These are phyloP conservation scores for Parotocinclus haroldoi DNA, from an alignment of 2,797 vertebrate species.

Conservation along the genomic window DNA sequence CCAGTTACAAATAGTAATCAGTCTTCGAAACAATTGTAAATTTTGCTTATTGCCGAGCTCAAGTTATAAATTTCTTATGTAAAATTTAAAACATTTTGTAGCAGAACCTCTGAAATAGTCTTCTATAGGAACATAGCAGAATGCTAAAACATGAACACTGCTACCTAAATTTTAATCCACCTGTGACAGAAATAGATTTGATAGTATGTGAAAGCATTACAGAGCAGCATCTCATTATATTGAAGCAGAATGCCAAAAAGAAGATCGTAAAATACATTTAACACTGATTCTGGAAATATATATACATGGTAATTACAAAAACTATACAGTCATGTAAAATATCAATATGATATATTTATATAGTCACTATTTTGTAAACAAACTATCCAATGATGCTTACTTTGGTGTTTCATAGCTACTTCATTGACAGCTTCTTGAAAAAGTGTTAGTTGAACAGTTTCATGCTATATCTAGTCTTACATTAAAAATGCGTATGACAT, in stretches of 20 bases:
- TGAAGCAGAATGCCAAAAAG: slow-evolving; percentile 57
- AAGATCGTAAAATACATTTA: slow-evolving; percentile 45
- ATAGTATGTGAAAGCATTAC: slow-evolving; percentile 30
- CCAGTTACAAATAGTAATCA: slow-evolving; percentile 57
- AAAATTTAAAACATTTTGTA: slow-evolving; percentile 7
- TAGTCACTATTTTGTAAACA: slow-evolving; percentile 68
- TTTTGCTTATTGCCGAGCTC: neutral
- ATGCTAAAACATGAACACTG: neutral
- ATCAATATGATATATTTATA: slow-evolving; percentile 83
- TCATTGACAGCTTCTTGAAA: slow-evolving; percentile 50
- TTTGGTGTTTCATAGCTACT: slow-evolving; percentile 74
- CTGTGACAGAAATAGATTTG: slow-evolving; percentile 7
- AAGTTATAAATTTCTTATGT: neutral
- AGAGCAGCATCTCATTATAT: slow-evolving; percentile 42
- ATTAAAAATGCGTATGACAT: slow-evolving; percentile 45
- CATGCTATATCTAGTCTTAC: slow-evolving; percentile 41
- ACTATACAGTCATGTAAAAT: slow-evolving; percentile 70
- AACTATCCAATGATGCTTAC: slow-evolving; percentile 68
- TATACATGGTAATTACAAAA: slow-evolving; percentile 59
- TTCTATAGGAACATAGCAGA: no score
- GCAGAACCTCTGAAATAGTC: slow-evolving; percentile 3
- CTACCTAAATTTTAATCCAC: slow-evolving; percentile 7
- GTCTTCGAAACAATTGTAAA: slow-evolving; percentile 18
- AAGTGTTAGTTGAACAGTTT: slow-evolving; percentile 38
- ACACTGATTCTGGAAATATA: slow-evolving; percentile 50